Percentiles rank a stretch among this genome's conserved stretches.
These are phyloP conservation scores for Podarcis siculus DNA, from an alignment of 2,797 vertebrate species.

Conservation along the genomic window DNA sequence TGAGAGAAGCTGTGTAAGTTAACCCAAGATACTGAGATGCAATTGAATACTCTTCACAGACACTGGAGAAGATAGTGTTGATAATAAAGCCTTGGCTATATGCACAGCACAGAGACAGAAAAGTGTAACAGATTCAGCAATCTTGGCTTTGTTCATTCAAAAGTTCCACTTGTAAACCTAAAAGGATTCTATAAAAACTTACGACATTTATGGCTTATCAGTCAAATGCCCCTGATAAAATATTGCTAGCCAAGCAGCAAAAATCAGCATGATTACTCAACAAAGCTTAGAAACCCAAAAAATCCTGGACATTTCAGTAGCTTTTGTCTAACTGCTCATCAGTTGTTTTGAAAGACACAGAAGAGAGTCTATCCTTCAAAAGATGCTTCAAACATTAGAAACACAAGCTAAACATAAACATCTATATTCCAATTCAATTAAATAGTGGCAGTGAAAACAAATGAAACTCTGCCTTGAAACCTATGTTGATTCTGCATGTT, in stretches of 20 bases:
- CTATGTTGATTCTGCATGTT: not conserved
- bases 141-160: slow-evolving; percentile 12
- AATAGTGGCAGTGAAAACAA: not conserved
- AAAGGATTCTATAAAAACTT: slow-evolving; percentile 16
- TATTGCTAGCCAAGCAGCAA: slow-evolving; percentile 41
- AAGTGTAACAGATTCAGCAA: not conserved
- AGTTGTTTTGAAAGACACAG: not conserved
- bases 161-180: slow-evolving; percentile 13
- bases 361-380: not conserved
- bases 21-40: slow-evolving; percentile 1
- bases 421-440: not conserved
- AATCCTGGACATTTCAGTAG: slow-evolving; percentile 23
- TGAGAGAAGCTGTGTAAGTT: not conserved
- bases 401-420: not conserved
- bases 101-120: not conserved
- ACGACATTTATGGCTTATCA: slow-evolving; percentile 39
- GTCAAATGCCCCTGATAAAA: slow-evolving; percentile 39
- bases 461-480: not conserved
- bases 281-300: slow-evolving; percentile 38
- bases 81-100: not conserved
- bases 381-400: not conserved
- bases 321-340: not conserved
- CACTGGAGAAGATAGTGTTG: not conserved
- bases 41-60: not conserved
- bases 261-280: slow-evolving; percentile 53